phyloP scores from a whole-genome alignment of 2,888 invertebrate genomes.

The Apamea sordens region DNA sequence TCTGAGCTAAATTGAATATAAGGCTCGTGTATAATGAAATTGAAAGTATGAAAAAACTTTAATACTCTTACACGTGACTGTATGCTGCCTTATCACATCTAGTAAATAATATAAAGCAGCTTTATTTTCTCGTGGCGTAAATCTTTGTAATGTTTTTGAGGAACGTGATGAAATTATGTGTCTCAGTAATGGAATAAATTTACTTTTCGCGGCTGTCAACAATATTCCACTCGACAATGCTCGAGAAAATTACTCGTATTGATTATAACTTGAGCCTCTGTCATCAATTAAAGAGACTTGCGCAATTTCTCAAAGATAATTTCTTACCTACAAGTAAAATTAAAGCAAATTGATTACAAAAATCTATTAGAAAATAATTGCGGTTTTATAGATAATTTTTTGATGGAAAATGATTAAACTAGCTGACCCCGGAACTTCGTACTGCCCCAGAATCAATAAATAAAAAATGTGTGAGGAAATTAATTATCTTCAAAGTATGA shows the following conservation, averaged over 20 bases:
- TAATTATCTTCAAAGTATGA: not conserved
- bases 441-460: not conserved
- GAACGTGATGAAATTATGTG: conserved; percentile 37
- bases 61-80: conserved; percentile 35
- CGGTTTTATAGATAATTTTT: not conserved
- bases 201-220: conserved; percentile 20
- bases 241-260: conserved; percentile 16
- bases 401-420: not conserved
- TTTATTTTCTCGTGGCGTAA: conserved; percentile 21
- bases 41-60: conserved; percentile 15
- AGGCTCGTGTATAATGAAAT: conserved; percentile 44
- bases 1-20: conserved; percentile 57
- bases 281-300: conserved; percentile 29
- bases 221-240: conserved; percentile 8
- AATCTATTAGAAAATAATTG: conserved; percentile 1
- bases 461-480: not conserved
- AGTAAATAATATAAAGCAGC: conserved; percentile 23
- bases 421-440: not conserved
- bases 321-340: conserved; percentile 12
- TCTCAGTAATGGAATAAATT: conserved; percentile 34
- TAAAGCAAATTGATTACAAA: conserved; percentile 59
- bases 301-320: conserved; percentile 29
- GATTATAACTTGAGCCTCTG: conserved; percentile 23
- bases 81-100: conserved; percentile 1
- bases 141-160: conserved; percentile 19